phyloP scores from a whole-genome alignment of 1,140 invertebrate genomes.

The Ceratina australensis region DNA sequence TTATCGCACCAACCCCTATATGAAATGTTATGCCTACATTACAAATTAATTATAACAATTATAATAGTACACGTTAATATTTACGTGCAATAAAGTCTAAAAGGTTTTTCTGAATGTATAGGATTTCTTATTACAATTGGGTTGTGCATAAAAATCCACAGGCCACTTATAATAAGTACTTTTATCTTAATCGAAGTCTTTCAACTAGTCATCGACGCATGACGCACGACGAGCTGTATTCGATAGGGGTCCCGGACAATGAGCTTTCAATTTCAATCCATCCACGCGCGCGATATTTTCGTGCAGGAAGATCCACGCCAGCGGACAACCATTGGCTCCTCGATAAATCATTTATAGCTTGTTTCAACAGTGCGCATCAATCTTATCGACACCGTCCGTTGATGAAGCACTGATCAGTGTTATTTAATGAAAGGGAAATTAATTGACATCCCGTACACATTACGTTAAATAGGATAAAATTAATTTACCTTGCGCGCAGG shows the following conservation, averaged over 20 bases:
- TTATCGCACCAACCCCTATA: too few species aligned
- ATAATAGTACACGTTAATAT: too few species aligned
- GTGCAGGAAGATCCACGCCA: too few species aligned
- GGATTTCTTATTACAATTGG: too few species aligned
- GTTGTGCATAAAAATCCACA: too few species aligned
- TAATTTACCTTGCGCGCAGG: not conserved
- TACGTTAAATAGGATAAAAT: constrained; percentile 8
- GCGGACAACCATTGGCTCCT: not conserved
- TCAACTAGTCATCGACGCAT: not conserved
- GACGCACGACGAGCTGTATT: too few species aligned
- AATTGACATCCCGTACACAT: not conserved
- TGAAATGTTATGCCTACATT: too few species aligned
- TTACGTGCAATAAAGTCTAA: too few species aligned
- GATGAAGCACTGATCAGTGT: not conserved
- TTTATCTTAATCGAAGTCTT: not conserved
- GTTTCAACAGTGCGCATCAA: not conserved
- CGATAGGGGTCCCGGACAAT: not conserved
- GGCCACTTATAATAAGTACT: not conserved
- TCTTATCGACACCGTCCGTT: not conserved
- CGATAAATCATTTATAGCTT: not conserved
- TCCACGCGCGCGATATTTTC: not conserved
- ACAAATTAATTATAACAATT: too few species aligned
- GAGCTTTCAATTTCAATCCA: not conserved
- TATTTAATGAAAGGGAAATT: constrained; percentile 1
- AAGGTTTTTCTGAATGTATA: too few species aligned